Percentiles rank a stretch among this genome's conserved stretches.
Conservation (phyloP, 2,113 vertebrate genomes). For the Tringa solitaria region DNA sequence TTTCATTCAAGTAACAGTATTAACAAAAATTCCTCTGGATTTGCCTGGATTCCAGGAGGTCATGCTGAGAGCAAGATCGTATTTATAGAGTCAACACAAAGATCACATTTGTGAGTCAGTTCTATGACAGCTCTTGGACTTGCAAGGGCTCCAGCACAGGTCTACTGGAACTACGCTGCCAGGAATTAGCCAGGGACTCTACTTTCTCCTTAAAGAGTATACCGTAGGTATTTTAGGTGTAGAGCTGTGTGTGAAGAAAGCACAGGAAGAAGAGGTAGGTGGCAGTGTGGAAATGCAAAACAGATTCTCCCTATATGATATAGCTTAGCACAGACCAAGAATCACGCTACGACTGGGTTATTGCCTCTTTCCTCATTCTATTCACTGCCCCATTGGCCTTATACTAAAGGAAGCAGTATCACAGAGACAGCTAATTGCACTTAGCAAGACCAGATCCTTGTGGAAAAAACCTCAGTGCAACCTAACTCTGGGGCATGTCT, state of each 20-base stretch:
- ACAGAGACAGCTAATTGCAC: not conserved
- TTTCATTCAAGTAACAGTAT: not conserved
- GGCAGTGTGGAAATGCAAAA: not conserved
- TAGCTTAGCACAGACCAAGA: not conserved
- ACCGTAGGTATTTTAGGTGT: not conserved
- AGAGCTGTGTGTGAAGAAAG: not conserved
- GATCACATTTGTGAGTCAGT: not conserved
- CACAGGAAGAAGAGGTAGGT: not conserved
- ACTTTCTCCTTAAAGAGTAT: not conserved
- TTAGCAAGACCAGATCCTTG: not conserved
- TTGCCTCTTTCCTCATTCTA: not conserved
- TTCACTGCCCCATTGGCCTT: not conserved
- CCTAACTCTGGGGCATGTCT: not conserved
- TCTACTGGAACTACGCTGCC: not conserved
- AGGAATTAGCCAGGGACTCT: not conserved
- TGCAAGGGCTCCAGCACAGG: not conserved
- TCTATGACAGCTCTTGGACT: not conserved
- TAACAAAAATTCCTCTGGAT: not conserved
- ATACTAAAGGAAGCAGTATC: not conserved
- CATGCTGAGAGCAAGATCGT: not conserved
- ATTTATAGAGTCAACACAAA: not conserved
- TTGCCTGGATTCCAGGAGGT: not conserved
- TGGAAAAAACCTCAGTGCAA: not conserved
- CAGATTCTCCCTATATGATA: not conserved
- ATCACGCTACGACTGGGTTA: not conserved